These are phyloP conservation scores for Phrynocephalus forsythii DNA, from an alignment of 2,797 vertebrate genomes.

Conservation along the genomic window DNA sequence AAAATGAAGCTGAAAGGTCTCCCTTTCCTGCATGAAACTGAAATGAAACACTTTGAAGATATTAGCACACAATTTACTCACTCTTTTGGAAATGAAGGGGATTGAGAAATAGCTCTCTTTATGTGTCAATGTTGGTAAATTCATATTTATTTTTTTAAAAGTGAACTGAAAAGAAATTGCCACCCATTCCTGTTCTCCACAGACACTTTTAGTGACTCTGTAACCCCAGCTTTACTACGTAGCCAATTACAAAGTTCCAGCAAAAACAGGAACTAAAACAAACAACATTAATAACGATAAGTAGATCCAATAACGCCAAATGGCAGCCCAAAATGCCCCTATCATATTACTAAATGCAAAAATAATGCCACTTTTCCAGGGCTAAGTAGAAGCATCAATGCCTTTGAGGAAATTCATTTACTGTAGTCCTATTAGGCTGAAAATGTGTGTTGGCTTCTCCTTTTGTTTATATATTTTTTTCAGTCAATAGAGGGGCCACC, in stretches of 20 bases:
- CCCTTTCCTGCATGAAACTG: not conserved
- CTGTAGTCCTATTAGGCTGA: slow-evolving; percentile 61
- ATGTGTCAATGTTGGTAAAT: not conserved
- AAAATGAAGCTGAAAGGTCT: not conserved
- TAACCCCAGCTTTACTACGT: not conserved
- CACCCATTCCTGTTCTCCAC: not conserved
- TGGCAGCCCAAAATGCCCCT: slow-evolving; percentile 37
- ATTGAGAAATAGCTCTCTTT: not conserved
- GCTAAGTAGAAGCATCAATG: slow-evolving; percentile 37
- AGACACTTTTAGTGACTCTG: not conserved
- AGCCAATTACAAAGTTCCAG: slow-evolving; percentile 41
- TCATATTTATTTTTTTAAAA: not conserved
- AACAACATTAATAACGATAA: slow-evolving; percentile 19
- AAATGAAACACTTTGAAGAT: not conserved
- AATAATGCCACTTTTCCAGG: slow-evolving; percentile 46
- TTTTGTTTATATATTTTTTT: slow-evolving; percentile 35
- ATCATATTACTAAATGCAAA: slow-evolving; percentile 59
- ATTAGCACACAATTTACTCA: not conserved
- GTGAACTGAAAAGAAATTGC: not conserved
- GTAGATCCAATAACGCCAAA: slow-evolving; percentile 41
- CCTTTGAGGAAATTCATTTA: slow-evolving; percentile 68
- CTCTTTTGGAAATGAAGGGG: not conserved
- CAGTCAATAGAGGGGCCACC: slow-evolving; percentile 67
- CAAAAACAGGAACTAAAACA: slow-evolving; percentile 44
- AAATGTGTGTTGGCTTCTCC: slow-evolving; percentile 59